A percentile compares a stretch with the other conserved stretches of the same genome.
phyloP scores from a whole-genome alignment of 2,888 invertebrate genomes.

The Cremastobaeus sp. region DNA sequence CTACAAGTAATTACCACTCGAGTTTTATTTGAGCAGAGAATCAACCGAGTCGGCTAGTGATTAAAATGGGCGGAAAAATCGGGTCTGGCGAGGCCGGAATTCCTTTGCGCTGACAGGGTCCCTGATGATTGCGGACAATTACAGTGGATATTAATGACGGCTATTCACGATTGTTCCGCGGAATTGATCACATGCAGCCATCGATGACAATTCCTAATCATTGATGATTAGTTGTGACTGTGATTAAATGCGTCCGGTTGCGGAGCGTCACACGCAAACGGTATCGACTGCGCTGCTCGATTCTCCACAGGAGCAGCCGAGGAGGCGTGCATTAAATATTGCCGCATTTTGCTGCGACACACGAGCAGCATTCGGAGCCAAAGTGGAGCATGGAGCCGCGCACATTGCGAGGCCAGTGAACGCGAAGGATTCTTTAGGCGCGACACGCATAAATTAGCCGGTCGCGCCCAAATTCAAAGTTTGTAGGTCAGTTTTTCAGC shows the following conservation, averaged over 20 bases:
- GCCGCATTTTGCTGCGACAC: too few species aligned
- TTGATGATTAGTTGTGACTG: constrained; percentile 28
- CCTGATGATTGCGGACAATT: background rate
- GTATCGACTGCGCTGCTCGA: constrained; percentile 15
- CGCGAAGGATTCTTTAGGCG: background rate
- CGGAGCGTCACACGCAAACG: background rate
- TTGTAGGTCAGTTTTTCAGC: constrained; percentile 21
- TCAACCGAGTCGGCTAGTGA: too few species aligned
- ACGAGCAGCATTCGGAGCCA: too few species aligned
- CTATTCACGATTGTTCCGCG: constrained; percentile 24
- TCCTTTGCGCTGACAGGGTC: too few species aligned
- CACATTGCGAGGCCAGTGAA: too few species aligned
- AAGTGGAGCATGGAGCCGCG: too few species aligned
- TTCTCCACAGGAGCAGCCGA: constrained; percentile 3
- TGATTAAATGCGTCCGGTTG: constrained; percentile 23
- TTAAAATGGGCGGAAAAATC: too few species aligned
- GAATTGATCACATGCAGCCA: constrained; percentile 22
- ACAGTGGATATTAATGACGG: constrained; percentile 9
- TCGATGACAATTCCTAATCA: constrained; percentile 35
- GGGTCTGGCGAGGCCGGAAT: too few species aligned
- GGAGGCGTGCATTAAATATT: background rate
- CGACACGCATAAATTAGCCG: constrained; percentile 17
- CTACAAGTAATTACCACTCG: background rate
- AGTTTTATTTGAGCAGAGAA: too few species aligned
- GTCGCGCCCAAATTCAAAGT: constrained; percentile 13